Evolutionary conservation across 2,113 vertebrate genomes (phyloP).

Genomic region (Capra hircus): DNA sequence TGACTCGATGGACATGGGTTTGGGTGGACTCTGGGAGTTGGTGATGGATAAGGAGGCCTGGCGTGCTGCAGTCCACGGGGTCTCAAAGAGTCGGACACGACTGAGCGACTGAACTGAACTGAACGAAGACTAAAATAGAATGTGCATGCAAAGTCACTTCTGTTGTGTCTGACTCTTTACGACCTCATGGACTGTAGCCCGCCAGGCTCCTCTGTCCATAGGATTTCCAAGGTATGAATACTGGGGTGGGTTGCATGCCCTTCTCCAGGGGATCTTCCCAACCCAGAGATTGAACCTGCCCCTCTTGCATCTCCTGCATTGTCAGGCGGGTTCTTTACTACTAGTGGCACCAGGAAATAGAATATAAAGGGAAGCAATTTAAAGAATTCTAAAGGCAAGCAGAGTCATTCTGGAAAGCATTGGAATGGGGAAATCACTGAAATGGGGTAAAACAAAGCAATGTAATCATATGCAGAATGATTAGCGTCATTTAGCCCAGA

Average conservation of each 20-base stretch:
- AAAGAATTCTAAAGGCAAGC: neutral
- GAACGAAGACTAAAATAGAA: neutral
- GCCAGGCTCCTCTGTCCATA: neutral
- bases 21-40: neutral
- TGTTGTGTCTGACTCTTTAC: neutral
- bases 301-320: neutral
- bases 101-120: neutral
- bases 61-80: neutral
- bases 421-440: neutral
- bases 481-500: neutral
- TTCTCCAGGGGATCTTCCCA: neutral
- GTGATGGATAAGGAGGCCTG: neutral
- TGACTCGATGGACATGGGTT: neutral
- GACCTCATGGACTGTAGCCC: neutral
- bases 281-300: neutral
- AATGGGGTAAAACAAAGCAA: neutral
- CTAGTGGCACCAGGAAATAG: neutral
- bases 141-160: neutral
- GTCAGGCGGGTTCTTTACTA: neutral
- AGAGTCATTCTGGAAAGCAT: neutral
- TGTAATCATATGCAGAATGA: neutral
- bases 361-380: neutral
- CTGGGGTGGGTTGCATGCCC: neutral
- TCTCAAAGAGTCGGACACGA: neutral
- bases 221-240: neutral